phyloP scores from a whole-genome alignment of 2,113 vertebrate species.

The Zosterops pallidus region DNA sequence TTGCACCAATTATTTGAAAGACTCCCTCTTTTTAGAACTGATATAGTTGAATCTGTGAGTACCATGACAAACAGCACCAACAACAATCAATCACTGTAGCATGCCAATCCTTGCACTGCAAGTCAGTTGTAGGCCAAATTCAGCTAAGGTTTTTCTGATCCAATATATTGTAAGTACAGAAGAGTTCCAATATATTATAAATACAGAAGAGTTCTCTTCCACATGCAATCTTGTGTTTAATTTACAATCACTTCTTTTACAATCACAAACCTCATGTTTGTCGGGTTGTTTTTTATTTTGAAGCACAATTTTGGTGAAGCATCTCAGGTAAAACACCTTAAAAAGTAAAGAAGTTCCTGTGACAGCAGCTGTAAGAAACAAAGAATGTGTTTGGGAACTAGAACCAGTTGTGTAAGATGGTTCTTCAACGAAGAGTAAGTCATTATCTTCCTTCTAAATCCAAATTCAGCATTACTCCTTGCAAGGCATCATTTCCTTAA shows the following conservation, averaged over 20 bases:
- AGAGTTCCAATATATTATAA: neutral
- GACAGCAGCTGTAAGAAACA: neutral
- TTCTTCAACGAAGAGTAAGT: constrained; percentile 1
- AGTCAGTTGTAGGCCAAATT: neutral
- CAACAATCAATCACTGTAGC: neutral
- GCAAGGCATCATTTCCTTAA: constrained; percentile 21
- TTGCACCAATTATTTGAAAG: neutral
- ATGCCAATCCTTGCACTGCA: neutral
- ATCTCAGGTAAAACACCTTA: neutral
- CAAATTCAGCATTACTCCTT: constrained; percentile 7
- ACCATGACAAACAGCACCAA: neutral
- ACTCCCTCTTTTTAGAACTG: neutral
- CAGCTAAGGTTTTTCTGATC: neutral
- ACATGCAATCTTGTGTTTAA: neutral
- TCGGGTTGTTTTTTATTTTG: neutral
- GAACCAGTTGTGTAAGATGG: neutral
- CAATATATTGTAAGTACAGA: neutral
- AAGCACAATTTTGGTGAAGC: neutral
- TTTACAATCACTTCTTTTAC: neutral
- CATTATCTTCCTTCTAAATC: neutral
- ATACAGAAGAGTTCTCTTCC: neutral
- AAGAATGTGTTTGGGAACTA: neutral
- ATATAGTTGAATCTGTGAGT: neutral
- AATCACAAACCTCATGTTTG: neutral
- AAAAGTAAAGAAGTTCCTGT: neutral